Evolutionary conservation across 2,113 vertebrate species (phyloP).

Genomic region (Chelonoidis abingdonii): DNA sequence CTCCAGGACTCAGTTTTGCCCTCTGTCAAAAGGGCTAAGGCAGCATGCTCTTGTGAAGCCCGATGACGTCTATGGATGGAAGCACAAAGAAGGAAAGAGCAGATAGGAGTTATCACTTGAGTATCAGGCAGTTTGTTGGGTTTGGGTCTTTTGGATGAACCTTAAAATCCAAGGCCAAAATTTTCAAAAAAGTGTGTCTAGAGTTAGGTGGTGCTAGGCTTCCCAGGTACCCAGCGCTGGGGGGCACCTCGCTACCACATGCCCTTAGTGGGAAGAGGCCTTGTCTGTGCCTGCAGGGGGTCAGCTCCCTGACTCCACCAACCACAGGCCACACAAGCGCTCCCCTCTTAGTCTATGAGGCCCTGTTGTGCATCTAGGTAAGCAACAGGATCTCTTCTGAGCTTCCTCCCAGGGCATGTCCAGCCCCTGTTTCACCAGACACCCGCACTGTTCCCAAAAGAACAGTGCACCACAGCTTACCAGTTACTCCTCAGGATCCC

Average conservation of each 20-base stretch:
- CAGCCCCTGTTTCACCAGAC: not conserved
- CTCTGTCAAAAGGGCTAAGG: not conserved
- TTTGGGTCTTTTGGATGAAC: not conserved
- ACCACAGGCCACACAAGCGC: not conserved
- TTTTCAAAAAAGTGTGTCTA: not conserved
- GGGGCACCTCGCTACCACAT: not conserved
- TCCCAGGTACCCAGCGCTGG: not conserved
- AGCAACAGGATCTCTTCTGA: not conserved
- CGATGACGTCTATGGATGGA: not conserved
- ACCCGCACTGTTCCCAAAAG: not conserved
- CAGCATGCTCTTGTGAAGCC: too few relatives aligned
- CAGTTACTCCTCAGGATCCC: not conserved
- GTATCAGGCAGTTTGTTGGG: not conserved
- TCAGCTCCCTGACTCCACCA: not conserved
- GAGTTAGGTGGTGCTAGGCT: not conserved
- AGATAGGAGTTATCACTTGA: not conserved
- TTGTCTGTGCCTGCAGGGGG: not conserved
- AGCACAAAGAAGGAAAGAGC: not conserved
- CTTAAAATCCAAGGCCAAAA: not conserved
- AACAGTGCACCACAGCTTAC: not conserved
- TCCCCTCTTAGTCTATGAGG: not conserved
- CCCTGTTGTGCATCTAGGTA: not conserved
- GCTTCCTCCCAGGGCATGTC: too few relatives aligned
- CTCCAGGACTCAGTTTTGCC: not conserved
- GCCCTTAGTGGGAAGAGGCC: not conserved